Conservation (phyloP, 2,113 vertebrate species). For the Platichthys flesus region DNA sequence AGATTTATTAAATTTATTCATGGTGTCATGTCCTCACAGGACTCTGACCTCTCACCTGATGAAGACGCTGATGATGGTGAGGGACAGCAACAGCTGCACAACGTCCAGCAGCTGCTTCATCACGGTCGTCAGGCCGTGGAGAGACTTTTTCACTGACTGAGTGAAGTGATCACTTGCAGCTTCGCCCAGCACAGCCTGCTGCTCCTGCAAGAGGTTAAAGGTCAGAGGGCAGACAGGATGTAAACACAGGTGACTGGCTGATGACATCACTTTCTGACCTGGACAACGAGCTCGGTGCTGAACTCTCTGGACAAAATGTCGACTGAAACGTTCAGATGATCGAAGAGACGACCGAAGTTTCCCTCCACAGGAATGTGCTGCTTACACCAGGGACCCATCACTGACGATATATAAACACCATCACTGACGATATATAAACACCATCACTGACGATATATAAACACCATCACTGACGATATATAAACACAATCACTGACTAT, state of each 20-base stretch:
- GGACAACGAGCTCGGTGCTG: slow-evolving; percentile 66
- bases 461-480: background rate
- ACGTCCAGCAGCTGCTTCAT: background rate
- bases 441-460: background rate
- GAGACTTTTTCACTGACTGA: background rate
- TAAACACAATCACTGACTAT: background rate
- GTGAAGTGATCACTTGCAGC: slow-evolving; percentile 36
- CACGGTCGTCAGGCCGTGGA: background rate
- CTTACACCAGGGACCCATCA: slow-evolving; percentile 84
- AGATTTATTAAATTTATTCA: too few relatives aligned
- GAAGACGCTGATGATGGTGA: slow-evolving; percentile 69
- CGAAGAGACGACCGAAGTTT: slow-evolving; percentile 90
- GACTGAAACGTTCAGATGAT: slow-evolving; percentile 84
- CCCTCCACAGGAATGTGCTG: slow-evolving; percentile 87
- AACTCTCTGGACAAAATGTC: slow-evolving; percentile 82
- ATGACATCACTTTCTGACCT: slow-evolving; percentile 68
- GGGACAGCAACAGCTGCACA: slow-evolving; percentile 55
- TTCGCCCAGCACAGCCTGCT: slow-evolving; percentile 19
- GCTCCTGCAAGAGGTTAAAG: slow-evolving; percentile 40
- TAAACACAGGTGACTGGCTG: background rate
- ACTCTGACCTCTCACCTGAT: background rate
- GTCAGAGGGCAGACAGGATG: background rate
- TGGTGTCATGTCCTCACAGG: too few relatives aligned
- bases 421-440: background rate
- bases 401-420: slow-evolving; percentile 66